These are phyloP conservation scores for Lingula anatina DNA, from an alignment of 2,888 invertebrate species.

Conservation along the genomic window DNA sequence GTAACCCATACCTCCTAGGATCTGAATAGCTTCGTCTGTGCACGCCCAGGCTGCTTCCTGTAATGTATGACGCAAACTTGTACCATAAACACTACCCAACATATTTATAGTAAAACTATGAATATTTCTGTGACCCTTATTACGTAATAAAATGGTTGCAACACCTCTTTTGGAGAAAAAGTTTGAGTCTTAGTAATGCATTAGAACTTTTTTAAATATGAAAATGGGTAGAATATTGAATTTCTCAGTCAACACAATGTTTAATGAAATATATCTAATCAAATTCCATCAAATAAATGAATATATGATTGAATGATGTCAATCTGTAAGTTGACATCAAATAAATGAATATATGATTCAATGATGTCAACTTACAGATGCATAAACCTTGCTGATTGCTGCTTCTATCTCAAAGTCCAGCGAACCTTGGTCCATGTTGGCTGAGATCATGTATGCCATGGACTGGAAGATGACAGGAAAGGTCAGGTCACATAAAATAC, in stretches of 20 bases:
- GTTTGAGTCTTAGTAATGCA: no score
- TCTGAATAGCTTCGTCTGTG: constrained; percentile 95
- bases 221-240: no score
- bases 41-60: constrained; percentile 89
- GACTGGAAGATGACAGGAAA: constrained; percentile 36
- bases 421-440: constrained; percentile 92
- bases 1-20: constrained; percentile 95
- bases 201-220: no score
- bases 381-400: constrained; percentile 83
- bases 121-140: not conserved
- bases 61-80: no score
- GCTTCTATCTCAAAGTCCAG: constrained; percentile 95
- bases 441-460: constrained; percentile 85
- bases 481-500: not conserved
- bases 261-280: no score
- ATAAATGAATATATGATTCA: no score
- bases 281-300: no score
- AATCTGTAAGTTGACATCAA: not conserved
- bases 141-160: no score
- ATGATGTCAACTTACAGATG: constrained; percentile 48
- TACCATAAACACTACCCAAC: not conserved
- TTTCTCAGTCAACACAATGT: no score
- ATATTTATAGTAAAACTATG: not conserved
- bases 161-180: no score
- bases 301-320: no score